Base-by-base conservation (phyloP, 1,140 invertebrate species). In the Philaenus spumarius region DNA sequence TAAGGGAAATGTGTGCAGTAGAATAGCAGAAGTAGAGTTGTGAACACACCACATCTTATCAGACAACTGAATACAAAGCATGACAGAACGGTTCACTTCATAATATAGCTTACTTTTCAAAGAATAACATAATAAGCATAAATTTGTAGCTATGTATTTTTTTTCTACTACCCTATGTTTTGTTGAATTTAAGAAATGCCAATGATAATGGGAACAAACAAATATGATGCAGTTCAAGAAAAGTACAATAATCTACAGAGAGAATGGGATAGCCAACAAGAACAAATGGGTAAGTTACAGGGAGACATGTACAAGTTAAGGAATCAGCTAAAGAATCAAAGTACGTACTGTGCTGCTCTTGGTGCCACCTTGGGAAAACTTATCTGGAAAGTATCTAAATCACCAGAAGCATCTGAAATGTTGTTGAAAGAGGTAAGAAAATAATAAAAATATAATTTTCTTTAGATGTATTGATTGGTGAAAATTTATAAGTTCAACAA, bases 301-400 rank as follows among this genome's bases (percentile, higher is more conserved):
- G 60, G 66, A 6, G 71, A 73, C 40, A 66, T 70, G 55, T 67
- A 65, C 46, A 62, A 60, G 19, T 37, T 74, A 37, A 67, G 66
- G 54, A 65, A 67, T 53, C 73, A 73, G 65, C 67, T 74, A 48
- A 61, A 64, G 19, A 65, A 66, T 26, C 72, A 75, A 48, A 73
- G 69, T 53, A 66, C 67, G 37, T 76, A 71, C 64, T 73, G 71
- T 55, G 67, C 72, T 24, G 69, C 64, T 40, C 64, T 76, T 9
- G 73, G 74, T 7, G 66, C 72, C 39, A 67, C 71, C 35, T 59
- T 73, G 61, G 68, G 72, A 11, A 71, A 67, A 52, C 60, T 76
- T 9, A 56, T 72, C 19, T 76, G 74, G 72, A 69, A 68, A 47
- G 69, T 72, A 6, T 74, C 74, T 5, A 59, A 63, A 35, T 61